A percentile compares a stretch with the other conserved stretches of the same genome.
Conservation (phyloP, 2,888 invertebrate genomes). For the Drosophila picticornis region DNA sequence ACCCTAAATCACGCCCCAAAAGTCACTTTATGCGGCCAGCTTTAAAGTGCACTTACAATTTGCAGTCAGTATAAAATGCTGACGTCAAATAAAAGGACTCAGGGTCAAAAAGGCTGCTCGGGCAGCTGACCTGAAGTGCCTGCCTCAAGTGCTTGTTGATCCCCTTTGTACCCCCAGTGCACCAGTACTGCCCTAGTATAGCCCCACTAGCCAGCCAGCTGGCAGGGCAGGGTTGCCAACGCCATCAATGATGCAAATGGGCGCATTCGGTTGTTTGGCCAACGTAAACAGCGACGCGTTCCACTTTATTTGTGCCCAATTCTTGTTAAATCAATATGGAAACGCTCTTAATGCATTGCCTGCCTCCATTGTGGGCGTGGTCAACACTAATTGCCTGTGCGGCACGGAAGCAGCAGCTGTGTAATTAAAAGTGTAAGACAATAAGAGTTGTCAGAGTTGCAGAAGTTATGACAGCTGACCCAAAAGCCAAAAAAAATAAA, state of each 20-base stretch:
- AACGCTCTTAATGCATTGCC: conserved; percentile 13
- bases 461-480: conserved; percentile 58
- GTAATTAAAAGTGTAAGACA: conserved; percentile 45
- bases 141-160: conserved; percentile 16
- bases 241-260: conserved; percentile 56
- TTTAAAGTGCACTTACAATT: conserved; percentile 29
- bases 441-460: conserved; percentile 26
- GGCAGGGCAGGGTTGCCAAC: conserved; percentile 53
- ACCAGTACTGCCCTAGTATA: neutral
- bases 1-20: neutral
- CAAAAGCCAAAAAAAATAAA: neutral
- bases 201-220: neutral
- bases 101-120: conserved; percentile 37
- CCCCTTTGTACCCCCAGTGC: neutral
- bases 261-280: conserved; percentile 60
- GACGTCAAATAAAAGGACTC: conserved; percentile 41
- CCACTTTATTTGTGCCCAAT: conserved; percentile 29
- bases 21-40: neutral
- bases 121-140: conserved; percentile 22
- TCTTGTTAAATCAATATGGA: conserved; percentile 60
- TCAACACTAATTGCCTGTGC: conserved; percentile 39
- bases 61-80: conserved; percentile 27
- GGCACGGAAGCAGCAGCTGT: conserved; percentile 29
- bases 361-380: conserved; percentile 18
- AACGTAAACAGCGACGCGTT: conserved; percentile 63